phyloP scores from a whole-genome alignment of 2,888 invertebrate species.

The Chrysolina americana region DNA sequence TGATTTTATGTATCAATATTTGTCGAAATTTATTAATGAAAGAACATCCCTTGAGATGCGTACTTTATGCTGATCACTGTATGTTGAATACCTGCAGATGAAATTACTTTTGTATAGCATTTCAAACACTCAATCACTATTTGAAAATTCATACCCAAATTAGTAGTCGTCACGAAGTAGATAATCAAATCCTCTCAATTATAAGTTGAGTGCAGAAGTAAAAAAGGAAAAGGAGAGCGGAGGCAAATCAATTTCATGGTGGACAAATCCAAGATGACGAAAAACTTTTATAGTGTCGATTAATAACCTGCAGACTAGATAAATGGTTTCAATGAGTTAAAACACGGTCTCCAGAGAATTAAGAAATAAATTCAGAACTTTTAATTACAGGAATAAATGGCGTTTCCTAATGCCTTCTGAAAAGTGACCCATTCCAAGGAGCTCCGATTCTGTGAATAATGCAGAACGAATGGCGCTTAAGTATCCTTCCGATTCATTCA shows the following conservation, averaged over 20 bases:
- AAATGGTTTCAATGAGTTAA: conserved; percentile 13
- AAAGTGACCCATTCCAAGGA: conserved; percentile 30
- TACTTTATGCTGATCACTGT: no score
- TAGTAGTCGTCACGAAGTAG: no score
- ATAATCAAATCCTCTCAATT: no score
- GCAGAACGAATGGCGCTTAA: conserved; percentile 11
- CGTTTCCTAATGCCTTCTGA: conserved; percentile 26
- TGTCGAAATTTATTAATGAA: no score
- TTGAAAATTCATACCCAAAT: background rate
- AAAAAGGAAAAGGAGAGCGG: background rate
- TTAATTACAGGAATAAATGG: conserved; percentile 38
- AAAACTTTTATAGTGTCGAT: conserved; percentile 19
- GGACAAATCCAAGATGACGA: conserved; percentile 11
- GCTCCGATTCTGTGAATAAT: conserved; percentile 41
- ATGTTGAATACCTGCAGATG: no score
- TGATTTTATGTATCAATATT: no score
- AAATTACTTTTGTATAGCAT: no score
- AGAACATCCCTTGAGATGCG: no score
- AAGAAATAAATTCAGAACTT: conserved; percentile 27
- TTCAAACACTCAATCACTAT: background rate
- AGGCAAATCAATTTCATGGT: conserved; percentile 2
- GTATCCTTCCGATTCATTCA: conserved; percentile 52
- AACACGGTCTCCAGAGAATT: background rate
- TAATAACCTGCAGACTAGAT: conserved; percentile 12
- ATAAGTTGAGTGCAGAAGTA: background rate